Base-by-base conservation (phyloP, 2,888 invertebrate genomes). In the Ormyrus pomaceus region DNA sequence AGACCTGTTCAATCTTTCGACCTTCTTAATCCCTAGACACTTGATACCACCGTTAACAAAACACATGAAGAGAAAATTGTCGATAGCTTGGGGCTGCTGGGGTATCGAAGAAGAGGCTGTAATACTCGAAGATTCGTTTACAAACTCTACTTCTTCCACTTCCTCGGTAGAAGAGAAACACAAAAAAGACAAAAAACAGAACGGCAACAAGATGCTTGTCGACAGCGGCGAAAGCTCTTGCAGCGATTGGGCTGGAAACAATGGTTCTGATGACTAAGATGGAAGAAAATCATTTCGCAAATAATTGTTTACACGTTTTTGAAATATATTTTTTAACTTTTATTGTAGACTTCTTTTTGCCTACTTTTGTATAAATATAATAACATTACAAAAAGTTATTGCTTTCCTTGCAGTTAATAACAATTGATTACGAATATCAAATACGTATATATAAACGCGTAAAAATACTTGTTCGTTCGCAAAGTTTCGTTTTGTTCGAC, bases 1-100 rank as follows among this genome's bases (percentile, higher is more conserved):
- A 89, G 99, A 99, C 90, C 92, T 99, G 61, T 99, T 99, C 93
- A 99, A 99, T 91, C 91, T 99, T 77, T 98, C 99, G 0, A 98
- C 99, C 0, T 99, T 98, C 92, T 92, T 99, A 82, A 95, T 99
- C 86, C 99, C 99, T 0, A 94, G 99, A 7, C 93, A 95, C 46
- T 94, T 95, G 83, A 98, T 99, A 86, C 99, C 99, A 0, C 96
- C 96, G 0, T 92, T 99, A 70, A 95, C 96, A 56, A 94, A 94
- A 1, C 92, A 94, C 19, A 98, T 99, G 96, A 96, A 95, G 90
- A 93, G 92, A 64, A 94, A 95, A 82, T 92, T 97, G 9, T 95
- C 93, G 77, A 89, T 93, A 9, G 91, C 92, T 0, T 94, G 93
- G 93, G 91, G 93, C 13, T 91, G 91, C 0, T 94, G 93, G 93